Conservation (phyloP, 2,113 vertebrate genomes). For the Xiphophorus maculatus region DNA sequence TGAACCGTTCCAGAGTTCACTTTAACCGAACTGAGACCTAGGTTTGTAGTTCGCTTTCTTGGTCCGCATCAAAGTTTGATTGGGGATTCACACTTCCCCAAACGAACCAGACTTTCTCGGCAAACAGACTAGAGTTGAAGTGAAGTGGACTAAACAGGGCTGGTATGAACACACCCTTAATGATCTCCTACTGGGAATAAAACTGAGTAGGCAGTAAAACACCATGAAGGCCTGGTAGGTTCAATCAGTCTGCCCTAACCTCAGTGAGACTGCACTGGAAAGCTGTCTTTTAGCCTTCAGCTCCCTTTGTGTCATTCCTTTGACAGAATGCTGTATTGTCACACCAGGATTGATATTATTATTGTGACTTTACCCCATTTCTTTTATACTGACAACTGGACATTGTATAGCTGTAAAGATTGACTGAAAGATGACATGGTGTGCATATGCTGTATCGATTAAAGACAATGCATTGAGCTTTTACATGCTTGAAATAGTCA, state of each 20-base stretch:
- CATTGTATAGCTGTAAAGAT: conserved; percentile 89
- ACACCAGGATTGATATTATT: conserved; percentile 59
- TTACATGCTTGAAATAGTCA: conserved; percentile 46
- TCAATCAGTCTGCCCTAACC: conserved; percentile 35
- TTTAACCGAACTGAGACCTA: too few species aligned
- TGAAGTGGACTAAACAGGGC: too few species aligned
- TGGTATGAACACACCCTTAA: too few species aligned
- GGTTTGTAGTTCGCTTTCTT: too few species aligned
- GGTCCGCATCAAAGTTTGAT: too few species aligned
- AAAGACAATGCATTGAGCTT: conserved; percentile 83
- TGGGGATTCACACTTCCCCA: too few species aligned
- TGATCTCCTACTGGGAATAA: conserved; percentile 1
- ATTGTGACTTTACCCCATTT: conserved; percentile 80
- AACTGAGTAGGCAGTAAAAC: not conserved
- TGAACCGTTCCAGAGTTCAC: too few species aligned
- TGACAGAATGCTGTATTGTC: conserved; percentile 70
- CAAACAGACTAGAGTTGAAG: too few species aligned
- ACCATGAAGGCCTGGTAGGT: conserved; percentile 8
- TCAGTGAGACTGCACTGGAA: conserved; percentile 73
- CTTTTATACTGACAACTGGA: conserved; percentile 84
- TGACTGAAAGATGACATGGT: conserved; percentile 87
- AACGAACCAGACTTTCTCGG: too few species aligned
- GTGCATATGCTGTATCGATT: conserved; percentile 90
- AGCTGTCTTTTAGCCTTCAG: conserved; percentile 51
- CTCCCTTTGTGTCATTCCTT: conserved; percentile 65